phyloP scores from a whole-genome alignment of 2,113 vertebrate genomes.

The Muscicapa adusta region DNA sequence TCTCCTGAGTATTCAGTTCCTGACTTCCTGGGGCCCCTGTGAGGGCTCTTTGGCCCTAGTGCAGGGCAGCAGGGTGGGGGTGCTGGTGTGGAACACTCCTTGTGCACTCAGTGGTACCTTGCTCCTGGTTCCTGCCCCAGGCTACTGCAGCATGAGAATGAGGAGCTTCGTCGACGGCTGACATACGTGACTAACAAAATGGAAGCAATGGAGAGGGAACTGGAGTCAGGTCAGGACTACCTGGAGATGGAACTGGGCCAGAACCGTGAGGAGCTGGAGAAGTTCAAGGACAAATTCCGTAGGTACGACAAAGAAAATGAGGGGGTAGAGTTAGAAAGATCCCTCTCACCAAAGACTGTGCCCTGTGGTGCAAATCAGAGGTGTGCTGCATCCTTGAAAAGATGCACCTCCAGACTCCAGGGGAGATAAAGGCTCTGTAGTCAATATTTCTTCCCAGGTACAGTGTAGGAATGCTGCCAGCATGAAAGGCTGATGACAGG shows the following conservation, averaged over 20 bases:
- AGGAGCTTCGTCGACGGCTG: slow-evolving; percentile 87
- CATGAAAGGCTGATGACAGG: neutral
- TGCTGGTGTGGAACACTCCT: neutral
- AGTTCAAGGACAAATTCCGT: slow-evolving; percentile 97
- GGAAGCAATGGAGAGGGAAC: slow-evolving; percentile 91
- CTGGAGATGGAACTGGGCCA: slow-evolving; percentile 91
- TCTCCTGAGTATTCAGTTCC: neutral
- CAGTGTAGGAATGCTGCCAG: neutral
- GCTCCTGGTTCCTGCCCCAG: slow-evolving; percentile 63
- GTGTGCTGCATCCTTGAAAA: neutral
- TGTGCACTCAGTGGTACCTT: neutral
- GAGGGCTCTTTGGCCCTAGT: neutral
- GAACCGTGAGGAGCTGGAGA: slow-evolving; percentile 92
- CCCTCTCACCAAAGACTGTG: neutral
- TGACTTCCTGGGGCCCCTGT: neutral
- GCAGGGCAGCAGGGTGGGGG: neutral
- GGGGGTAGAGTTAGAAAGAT: neutral
- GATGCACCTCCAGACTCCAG: neutral
- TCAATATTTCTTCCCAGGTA: neutral
- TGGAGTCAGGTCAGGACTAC: slow-evolving; percentile 89
- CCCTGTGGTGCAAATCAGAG: neutral
- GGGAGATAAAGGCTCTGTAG: neutral
- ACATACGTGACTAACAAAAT: slow-evolving; percentile 89
- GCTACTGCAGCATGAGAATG: slow-evolving; percentile 94
- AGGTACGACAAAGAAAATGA: slow-evolving; percentile 70